A percentile compares a stretch with the other conserved stretches of the same genome.
phyloP scores from a whole-genome alignment of 2,113 vertebrate genomes.

The Leucopsar rothschildi region DNA sequence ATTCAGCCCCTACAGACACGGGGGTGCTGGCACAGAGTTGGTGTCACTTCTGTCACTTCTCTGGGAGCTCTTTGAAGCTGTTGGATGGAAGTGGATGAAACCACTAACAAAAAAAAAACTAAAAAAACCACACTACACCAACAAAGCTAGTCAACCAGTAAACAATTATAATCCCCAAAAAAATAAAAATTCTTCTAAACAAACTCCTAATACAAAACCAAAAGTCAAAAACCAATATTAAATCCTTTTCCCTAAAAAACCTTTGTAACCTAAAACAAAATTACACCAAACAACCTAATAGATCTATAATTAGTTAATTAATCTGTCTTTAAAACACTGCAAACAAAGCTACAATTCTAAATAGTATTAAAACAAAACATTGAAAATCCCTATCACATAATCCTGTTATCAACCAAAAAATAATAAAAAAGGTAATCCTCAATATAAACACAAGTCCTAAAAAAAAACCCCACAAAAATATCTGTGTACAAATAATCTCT shows the following conservation, averaged over 20 bases:
- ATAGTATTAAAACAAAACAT: background rate
- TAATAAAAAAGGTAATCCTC: background rate
- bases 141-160: no score
- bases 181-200: no score
- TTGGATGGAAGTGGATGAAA: background rate
- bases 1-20: accelerated
- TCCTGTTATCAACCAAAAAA: background rate
- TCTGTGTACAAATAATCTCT: background rate
- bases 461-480: background rate
- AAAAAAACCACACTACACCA: no score
- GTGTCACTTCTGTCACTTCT: background rate
- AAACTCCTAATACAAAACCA: no score
- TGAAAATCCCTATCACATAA: background rate
- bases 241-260: no score
- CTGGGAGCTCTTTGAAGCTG: background rate
- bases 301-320: background rate
- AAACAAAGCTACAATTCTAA: background rate
- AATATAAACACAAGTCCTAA: background rate
- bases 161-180: no score
- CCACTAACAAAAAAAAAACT: no score
- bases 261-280: background rate
- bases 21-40: background rate
- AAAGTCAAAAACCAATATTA: no score
- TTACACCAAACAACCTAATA: background rate
- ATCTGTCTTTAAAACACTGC: background rate